Percentiles rank a stretch among this genome's conserved stretches.
Evolutionary conservation across 2,113 vertebrate species (phyloP).

Genomic region (Tupaia chinensis): DNA sequence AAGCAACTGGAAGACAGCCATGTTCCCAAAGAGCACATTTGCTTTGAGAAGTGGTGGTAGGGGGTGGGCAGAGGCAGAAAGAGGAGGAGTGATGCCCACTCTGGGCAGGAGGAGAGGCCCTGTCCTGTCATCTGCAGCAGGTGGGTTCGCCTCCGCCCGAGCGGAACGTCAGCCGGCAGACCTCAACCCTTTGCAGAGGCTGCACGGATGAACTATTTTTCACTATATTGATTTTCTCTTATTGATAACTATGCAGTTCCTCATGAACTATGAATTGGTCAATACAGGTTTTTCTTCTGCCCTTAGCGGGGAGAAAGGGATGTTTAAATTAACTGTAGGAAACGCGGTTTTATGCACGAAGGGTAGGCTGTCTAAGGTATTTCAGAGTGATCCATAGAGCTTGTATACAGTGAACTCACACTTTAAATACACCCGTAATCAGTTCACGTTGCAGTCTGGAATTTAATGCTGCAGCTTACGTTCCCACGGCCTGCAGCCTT

Average conservation of each 20-base stretch:
- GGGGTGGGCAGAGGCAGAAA: background rate
- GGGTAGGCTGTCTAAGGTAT: slow-evolving; percentile 47
- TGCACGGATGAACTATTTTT: slow-evolving; percentile 57
- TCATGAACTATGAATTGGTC: slow-evolving; percentile 28
- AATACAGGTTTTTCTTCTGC: slow-evolving; percentile 48
- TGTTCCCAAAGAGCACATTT: slow-evolving; percentile 90
- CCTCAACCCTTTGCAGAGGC: slow-evolving; percentile 42
- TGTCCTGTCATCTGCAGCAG: background rate
- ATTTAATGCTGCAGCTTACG: background rate
- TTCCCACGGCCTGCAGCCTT: background rate
- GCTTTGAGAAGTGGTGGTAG: slow-evolving; percentile 99
- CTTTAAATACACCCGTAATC: slow-evolving; percentile 50
- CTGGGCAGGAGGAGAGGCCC: background rate
- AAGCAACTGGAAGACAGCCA: slow-evolving; percentile 88
- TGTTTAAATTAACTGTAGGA: slow-evolving; percentile 63
- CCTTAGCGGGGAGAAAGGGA: background rate
- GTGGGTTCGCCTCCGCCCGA: background rate
- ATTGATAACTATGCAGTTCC: slow-evolving; percentile 65
- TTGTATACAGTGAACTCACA: slow-evolving; percentile 16
- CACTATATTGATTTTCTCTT: slow-evolving; percentile 50
- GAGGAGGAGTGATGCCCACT: rapidly evolving
- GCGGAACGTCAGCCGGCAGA: background rate
- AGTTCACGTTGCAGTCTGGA: slow-evolving; percentile 28
- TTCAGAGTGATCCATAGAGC: background rate
- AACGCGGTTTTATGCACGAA: slow-evolving; percentile 23